phyloP scores from a whole-genome alignment of 2,113 vertebrate species.

The Danionella cerebrum region DNA sequence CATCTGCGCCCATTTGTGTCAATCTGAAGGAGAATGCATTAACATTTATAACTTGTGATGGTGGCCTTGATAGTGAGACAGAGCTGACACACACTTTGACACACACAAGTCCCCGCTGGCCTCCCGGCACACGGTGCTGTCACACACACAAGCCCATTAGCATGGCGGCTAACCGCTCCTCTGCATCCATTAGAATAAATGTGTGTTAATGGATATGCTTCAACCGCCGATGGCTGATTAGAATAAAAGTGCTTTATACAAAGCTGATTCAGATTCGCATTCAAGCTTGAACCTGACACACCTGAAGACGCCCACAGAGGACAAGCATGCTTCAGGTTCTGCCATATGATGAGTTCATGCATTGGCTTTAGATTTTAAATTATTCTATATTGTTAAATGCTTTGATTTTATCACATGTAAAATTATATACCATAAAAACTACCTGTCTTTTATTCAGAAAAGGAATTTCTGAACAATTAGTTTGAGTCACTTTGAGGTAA shows the following conservation, averaged over 20 bases:
- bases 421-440: too few relatives aligned
- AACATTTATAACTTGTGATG: conserved; percentile 45
- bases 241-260: conserved; percentile 31
- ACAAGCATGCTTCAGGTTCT: conserved; percentile 7
- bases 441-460: too few relatives aligned
- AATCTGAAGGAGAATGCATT: conserved; percentile 41
- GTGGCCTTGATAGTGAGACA: conserved; percentile 43
- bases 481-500: too few relatives aligned
- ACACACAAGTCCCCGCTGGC: conserved; percentile 32
- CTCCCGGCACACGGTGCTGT: conserved; percentile 13
- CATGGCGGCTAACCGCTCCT: conserved; percentile 23
- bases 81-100: conserved; percentile 31
- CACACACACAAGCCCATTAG: conserved; percentile 36
- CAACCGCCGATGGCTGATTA: conserved; percentile 34
- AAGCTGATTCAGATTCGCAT: conserved; percentile 31
- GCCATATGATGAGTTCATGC: too few relatives aligned
- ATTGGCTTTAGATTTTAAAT: too few relatives aligned
- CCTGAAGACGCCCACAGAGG: conserved; percentile 3
- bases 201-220: conserved; percentile 40
- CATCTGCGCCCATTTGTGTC: conserved; percentile 13
- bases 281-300: conserved; percentile 28
- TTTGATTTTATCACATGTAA: too few relatives aligned
- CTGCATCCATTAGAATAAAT: conserved; percentile 43
- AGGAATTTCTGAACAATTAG: too few relatives aligned
- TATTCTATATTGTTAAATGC: too few relatives aligned